Percentiles rank a stretch among this genome's conserved stretches.
These are phyloP conservation scores for Oreotrochilus melanogaster DNA, from an alignment of 2,113 vertebrate species.

Conservation along the genomic window DNA sequence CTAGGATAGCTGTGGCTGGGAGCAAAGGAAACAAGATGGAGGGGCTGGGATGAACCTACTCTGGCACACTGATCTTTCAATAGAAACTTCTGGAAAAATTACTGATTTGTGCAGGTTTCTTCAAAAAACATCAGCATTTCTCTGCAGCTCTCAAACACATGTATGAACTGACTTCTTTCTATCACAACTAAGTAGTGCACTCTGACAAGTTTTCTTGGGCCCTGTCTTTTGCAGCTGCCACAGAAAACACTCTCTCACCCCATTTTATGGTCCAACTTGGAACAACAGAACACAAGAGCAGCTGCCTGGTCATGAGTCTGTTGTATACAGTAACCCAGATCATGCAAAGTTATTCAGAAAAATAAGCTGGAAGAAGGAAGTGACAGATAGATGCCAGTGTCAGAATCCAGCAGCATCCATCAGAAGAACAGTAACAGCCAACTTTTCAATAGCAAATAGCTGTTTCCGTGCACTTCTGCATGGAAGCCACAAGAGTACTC, in stretches of 20 bases:
- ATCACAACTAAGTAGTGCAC: background rate
- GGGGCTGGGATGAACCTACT: background rate
- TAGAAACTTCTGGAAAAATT: background rate
- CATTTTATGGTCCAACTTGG: background rate
- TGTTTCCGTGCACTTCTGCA: conserved; percentile 65
- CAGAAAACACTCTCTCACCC: background rate
- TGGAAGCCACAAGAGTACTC: conserved; percentile 41
- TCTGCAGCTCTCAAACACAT: background rate
- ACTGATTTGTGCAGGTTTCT: background rate
- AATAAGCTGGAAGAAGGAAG: background rate
- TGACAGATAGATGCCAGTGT: background rate
- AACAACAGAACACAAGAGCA: background rate
- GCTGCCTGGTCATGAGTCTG: background rate
- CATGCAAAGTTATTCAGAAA: background rate
- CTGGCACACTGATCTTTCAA: background rate
- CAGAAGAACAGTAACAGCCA: conserved; percentile 67
- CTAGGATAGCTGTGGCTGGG: background rate
- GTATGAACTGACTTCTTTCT: background rate
- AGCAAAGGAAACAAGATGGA: background rate
- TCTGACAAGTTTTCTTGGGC: background rate
- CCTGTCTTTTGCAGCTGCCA: background rate
- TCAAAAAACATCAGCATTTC: background rate
- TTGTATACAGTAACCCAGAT: background rate
- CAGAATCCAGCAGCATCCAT: conserved; percentile 58
- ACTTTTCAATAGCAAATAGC: conserved; percentile 34